Evolutionary conservation across 2,113 vertebrate species (phyloP).

Genomic region (Ophthalmolycus amberensis): DNA sequence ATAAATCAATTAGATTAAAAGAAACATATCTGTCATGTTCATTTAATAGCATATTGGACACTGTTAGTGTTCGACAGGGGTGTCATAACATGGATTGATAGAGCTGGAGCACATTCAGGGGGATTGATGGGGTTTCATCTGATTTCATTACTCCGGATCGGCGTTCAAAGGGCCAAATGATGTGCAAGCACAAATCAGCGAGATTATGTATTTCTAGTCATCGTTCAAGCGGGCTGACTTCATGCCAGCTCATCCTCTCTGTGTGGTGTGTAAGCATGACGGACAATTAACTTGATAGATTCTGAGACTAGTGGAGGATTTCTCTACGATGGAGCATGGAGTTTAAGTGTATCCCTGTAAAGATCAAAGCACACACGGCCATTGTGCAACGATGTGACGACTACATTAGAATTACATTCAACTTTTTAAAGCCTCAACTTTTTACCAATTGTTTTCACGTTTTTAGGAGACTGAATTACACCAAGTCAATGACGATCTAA

Average conservation of each 20-base stretch:
- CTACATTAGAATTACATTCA: background rate
- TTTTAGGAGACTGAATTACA: background rate
- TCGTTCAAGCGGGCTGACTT: slow-evolving; percentile 56
- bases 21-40: slow-evolving; percentile 75
- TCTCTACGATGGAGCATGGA: background rate
- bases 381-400: background rate
- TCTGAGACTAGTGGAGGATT: slow-evolving; percentile 14
- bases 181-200: slow-evolving; percentile 51
- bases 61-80: slow-evolving; percentile 59
- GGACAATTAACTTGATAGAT: slow-evolving; percentile 49
- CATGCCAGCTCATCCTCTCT: slow-evolving; percentile 39
- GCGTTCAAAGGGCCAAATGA: slow-evolving; percentile 58
- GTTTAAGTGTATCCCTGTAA: slow-evolving; percentile 1
- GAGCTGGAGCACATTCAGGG: slow-evolving; percentile 56
- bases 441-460: background rate
- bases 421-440: background rate
- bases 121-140: slow-evolving; percentile 67
- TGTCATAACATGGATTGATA: slow-evolving; percentile 75
- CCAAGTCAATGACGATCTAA: background rate
- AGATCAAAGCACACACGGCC: slow-evolving; percentile 5
- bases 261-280: slow-evolving; percentile 23
- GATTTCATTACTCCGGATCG: slow-evolving; percentile 68
- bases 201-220: slow-evolving; percentile 43
- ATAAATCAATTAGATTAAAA: slow-evolving; percentile 74
- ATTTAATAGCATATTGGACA: slow-evolving; percentile 71